Evolutionary conservation across 2,113 vertebrate genomes (phyloP).

Genomic region (Erpornis zantholeuca): DNA sequence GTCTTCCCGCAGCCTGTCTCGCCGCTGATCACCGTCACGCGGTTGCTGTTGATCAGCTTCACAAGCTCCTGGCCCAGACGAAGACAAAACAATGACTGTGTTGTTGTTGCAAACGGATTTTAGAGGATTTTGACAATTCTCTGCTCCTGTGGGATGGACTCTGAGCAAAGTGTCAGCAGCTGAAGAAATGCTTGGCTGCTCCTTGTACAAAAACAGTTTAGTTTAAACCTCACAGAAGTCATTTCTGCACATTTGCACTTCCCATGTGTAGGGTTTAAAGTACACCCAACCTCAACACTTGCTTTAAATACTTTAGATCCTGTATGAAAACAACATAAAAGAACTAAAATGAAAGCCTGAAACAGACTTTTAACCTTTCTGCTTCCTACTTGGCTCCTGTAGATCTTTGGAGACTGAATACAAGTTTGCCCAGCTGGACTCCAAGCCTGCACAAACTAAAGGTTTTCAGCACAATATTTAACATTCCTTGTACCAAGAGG

Average conservation of each 20-base stretch:
- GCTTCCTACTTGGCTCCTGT: background rate
- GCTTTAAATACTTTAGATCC: background rate
- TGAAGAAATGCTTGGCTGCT: background rate
- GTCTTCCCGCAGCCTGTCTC: slow-evolving; percentile 98
- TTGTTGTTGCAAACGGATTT: accelerated
- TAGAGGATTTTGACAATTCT: background rate
- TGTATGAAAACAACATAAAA: background rate
- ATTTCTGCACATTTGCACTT: background rate
- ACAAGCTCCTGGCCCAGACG: slow-evolving; percentile 82
- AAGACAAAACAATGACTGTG: background rate
- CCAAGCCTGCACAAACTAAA: background rate
- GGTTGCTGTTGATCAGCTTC: slow-evolving; percentile 79
- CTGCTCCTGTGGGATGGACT: background rate
- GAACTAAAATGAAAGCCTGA: background rate
- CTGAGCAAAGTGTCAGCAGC: background rate
- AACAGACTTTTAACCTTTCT: background rate
- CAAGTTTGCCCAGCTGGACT: background rate
- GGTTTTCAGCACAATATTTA: background rate
- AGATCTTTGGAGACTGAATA: background rate
- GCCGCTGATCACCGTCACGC: slow-evolving; percentile 91
- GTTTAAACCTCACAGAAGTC: background rate
- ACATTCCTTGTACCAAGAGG: background rate
- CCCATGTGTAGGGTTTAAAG: background rate
- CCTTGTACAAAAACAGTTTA: accelerated
- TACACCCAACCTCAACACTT: background rate